A percentile compares a stretch with the other conserved stretches of the same genome.
Conservation (phyloP, 2,888 invertebrate species). For the Mactromeris polynyma region DNA sequence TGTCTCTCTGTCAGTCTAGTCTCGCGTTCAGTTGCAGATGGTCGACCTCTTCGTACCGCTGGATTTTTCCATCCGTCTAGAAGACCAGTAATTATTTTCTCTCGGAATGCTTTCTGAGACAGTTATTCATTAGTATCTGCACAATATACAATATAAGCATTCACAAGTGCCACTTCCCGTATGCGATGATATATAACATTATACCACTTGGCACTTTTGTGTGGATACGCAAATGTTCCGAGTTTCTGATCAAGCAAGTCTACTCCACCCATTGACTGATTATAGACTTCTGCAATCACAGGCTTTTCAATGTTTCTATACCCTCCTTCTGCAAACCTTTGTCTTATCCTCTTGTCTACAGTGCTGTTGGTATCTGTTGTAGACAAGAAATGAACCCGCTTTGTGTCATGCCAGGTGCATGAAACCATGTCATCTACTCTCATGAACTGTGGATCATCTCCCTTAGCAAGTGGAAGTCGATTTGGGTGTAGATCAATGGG, state of each 20-base stretch:
- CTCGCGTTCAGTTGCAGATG: conserved; percentile 28
- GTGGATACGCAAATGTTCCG: conserved; percentile 19
- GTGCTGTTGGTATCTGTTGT: conserved; percentile 11
- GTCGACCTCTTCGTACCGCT: not conserved
- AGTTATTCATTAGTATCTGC: not conserved
- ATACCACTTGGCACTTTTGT: conserved; percentile 39
- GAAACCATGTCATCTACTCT: conserved; percentile 50
- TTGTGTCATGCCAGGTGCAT: conserved; percentile 69
- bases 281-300: conserved; percentile 1
- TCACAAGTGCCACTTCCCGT: conserved; percentile 61
- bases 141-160: conserved; percentile 62
- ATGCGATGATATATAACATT: conserved; percentile 16
- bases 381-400: conserved; percentile 58
- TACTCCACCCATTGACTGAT: conserved; percentile 17
- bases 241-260: conserved; percentile 23
- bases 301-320: conserved; percentile 7
- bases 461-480: conserved; percentile 48
- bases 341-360: not conserved
- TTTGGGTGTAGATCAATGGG: conserved; percentile 46
- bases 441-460: conserved; percentile 68
- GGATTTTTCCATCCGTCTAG: conserved; percentile 35
- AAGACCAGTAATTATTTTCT: conserved; percentile 51
- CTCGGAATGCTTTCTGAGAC: conserved; percentile 38
- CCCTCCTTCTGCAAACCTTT: not conserved
- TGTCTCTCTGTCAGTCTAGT: conserved; percentile 47